Percentiles rank a stretch among this genome's conserved stretches.
Evolutionary conservation across 2,888 invertebrate species (phyloP).

Genomic region (Caradrina clavipalpis): DNA sequence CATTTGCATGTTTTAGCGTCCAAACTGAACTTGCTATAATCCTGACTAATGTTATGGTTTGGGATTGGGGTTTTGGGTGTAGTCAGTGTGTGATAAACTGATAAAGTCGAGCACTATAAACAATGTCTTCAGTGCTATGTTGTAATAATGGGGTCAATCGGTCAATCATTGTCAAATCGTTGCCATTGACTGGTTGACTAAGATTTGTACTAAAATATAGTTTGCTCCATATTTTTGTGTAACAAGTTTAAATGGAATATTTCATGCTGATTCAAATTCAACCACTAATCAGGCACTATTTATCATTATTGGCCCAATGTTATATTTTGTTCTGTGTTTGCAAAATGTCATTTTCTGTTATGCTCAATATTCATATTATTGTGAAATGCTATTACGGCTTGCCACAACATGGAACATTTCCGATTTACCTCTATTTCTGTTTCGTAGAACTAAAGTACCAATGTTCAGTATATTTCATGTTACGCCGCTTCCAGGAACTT

Average conservation of each 20-base stretch:
- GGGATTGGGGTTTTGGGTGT: not conserved
- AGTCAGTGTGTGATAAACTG: not conserved
- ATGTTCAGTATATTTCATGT: not conserved
- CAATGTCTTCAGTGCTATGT: no score
- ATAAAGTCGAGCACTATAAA: no score
- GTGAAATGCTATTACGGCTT: not conserved
- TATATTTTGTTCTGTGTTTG: not conserved
- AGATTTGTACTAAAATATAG: no score
- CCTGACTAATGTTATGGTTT: slow-evolving; percentile 14
- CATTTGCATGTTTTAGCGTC: slow-evolving; percentile 26
- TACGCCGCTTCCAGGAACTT: not conserved
- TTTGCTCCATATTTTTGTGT: no score
- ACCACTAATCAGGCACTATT: no score
- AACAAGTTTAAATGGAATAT: not conserved
- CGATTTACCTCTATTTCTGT: not conserved
- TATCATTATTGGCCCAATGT: not conserved
- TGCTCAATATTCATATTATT: slow-evolving; percentile 7
- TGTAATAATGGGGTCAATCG: no score
- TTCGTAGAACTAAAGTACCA: not conserved
- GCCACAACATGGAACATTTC: slow-evolving; percentile 1
- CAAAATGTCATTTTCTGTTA: not conserved
- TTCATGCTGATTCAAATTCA: not conserved
- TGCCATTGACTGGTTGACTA: no score
- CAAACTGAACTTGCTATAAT: slow-evolving; percentile 23
- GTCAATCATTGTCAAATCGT: no score